These are phyloP conservation scores for Gallinago undulata DNA, from an alignment of 2,113 vertebrate species.

Conservation along the genomic window DNA sequence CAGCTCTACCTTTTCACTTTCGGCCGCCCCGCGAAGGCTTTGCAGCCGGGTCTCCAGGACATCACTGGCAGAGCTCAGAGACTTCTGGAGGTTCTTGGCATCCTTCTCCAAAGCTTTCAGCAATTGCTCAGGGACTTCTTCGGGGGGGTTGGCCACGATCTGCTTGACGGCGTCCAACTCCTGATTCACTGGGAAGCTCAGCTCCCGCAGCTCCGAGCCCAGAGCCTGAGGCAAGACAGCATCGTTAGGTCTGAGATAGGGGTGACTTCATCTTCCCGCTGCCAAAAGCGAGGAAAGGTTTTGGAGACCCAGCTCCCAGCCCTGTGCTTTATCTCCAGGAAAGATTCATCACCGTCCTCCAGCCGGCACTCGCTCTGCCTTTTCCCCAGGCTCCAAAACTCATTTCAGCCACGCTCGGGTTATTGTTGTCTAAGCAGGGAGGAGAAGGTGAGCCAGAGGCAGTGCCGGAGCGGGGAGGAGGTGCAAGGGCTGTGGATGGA, in stretches of 20 bases:
- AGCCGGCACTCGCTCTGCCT: neutral
- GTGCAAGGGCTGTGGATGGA: neutral
- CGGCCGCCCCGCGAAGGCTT: slow-evolving; percentile 73
- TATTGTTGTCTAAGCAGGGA: neutral
- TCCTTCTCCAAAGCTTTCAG: slow-evolving; percentile 91
- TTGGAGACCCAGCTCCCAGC: neutral
- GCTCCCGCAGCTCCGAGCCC: slow-evolving; percentile 83
- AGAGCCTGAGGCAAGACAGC: slow-evolving; percentile 76
- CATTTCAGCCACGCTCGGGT: neutral
- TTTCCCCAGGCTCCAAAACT: neutral
- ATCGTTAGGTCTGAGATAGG: neutral
- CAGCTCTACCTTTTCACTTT: slow-evolving; percentile 79
- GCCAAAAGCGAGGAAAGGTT: neutral
- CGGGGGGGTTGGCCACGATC: slow-evolving; percentile 75
- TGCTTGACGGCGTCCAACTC: slow-evolving; percentile 79
- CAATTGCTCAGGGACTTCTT: slow-evolving; percentile 88
- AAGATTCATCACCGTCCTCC: neutral
- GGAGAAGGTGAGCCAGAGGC: neutral
- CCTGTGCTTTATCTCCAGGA: neutral
- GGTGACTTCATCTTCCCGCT: neutral
- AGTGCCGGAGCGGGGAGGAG: neutral
- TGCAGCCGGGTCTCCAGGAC: slow-evolving; percentile 76
- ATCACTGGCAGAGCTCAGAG: slow-evolving; percentile 78
- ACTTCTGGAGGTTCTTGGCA: slow-evolving; percentile 85
- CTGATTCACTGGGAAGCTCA: slow-evolving; percentile 80